A percentile compares a stretch with the other conserved stretches of the same genome.
phyloP scores from a whole-genome alignment of 30 jellyfish, hydroid and myxozoan species.

The Pseudorhiza aurosa region DNA sequence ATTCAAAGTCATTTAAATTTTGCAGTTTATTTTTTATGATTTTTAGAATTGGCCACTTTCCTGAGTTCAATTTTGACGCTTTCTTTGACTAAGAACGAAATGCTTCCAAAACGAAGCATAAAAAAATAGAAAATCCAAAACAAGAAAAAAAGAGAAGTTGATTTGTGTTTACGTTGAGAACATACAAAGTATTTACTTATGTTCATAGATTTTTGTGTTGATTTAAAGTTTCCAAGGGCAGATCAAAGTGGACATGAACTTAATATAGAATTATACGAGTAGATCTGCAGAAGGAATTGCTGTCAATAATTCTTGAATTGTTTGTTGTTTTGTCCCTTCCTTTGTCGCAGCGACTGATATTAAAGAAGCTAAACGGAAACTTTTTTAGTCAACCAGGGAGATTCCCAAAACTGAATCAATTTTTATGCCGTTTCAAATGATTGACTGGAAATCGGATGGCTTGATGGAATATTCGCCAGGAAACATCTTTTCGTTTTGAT shows the following conservation, averaged over 20 bases:
- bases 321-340: background rate
- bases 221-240: conserved; percentile 37
- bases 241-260: conserved; percentile 61
- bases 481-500: too few species aligned
- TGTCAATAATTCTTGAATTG: conserved; percentile 3
- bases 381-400: too few species aligned
- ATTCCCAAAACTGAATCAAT: too few species aligned
- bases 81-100: too few species aligned
- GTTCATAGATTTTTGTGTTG: conserved; percentile 40
- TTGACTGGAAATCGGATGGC: too few species aligned
- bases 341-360: too few species aligned
- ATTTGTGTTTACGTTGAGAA: conserved; percentile 44
- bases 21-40: background rate
- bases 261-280: conserved; percentile 18
- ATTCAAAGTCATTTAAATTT: conserved; percentile 2
- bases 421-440: too few species aligned
- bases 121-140: background rate
- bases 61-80: background rate
- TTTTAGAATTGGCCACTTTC: background rate
- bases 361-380: too few species aligned
- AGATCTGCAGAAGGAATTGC: conserved; percentile 75
- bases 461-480: too few species aligned
- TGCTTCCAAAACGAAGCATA: too few species aligned
- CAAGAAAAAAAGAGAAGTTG: background rate
- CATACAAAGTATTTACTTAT: conserved; percentile 15